Evolutionary conservation across 2,113 vertebrate genomes (phyloP).

Genomic region (Spilogale gracilis): DNA sequence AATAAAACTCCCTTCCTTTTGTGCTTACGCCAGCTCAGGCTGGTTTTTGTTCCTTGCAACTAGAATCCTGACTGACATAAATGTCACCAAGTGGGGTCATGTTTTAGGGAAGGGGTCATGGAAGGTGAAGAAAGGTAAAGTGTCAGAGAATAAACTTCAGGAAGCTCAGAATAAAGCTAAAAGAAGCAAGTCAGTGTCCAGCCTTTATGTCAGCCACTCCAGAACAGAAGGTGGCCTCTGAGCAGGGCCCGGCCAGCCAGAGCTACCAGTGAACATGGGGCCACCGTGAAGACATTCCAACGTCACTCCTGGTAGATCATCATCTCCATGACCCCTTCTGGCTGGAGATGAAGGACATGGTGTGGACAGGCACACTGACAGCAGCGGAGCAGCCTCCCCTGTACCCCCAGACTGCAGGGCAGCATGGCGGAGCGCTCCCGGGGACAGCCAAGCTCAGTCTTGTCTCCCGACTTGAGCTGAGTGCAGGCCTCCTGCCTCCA

Average conservation of each 20-base stretch:
- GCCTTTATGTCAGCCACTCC: background rate
- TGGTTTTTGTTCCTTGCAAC: background rate
- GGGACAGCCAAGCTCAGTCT: too few species aligned
- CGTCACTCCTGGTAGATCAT: fast-evolving
- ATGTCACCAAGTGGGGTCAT: background rate
- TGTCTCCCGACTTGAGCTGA: background rate
- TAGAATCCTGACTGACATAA: background rate
- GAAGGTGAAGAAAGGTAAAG: background rate
- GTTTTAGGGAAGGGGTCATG: background rate
- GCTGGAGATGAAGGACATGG: background rate
- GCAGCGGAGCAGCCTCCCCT: background rate
- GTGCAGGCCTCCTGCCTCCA: background rate
- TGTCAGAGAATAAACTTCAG: too few species aligned
- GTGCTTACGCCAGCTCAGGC: background rate
- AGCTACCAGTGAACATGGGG: background rate
- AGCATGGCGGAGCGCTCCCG: too few species aligned
- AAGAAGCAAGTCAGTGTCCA: background rate
- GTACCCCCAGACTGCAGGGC: fast-evolving
- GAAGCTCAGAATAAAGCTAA: background rate
- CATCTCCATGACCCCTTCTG: background rate
- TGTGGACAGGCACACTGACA: too few species aligned
- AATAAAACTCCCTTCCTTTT: slow-evolving; percentile 9
- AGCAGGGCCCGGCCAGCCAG: background rate
- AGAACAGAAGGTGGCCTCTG: background rate
- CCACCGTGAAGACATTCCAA: background rate